A percentile compares a stretch with the other conserved stretches of the same genome.
These are phyloP conservation scores for Patella caerulea DNA, from an alignment of 2,888 invertebrate species.

Conservation along the genomic window DNA sequence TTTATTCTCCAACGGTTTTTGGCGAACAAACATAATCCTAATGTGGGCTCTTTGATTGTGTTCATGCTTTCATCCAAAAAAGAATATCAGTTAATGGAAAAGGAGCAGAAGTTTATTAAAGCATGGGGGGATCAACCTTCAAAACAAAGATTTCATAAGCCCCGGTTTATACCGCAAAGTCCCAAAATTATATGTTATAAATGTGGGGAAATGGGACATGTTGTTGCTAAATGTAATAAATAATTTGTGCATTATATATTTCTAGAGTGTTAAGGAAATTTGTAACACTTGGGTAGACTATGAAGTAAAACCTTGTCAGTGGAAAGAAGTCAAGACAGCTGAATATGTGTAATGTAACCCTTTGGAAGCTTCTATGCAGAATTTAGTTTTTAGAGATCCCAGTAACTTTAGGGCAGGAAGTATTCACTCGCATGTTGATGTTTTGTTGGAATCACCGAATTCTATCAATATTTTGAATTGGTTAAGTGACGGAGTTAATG, in stretches of 20 bases:
- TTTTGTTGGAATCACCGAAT: background rate
- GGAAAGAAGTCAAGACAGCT: background rate
- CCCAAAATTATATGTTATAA: background rate
- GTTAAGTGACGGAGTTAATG: background rate
- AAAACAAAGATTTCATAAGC: background rate
- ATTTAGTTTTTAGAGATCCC: background rate
- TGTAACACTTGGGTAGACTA: background rate
- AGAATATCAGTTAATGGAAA: background rate
- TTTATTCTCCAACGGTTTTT: background rate
- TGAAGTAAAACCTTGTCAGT: background rate
- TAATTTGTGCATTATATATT: background rate
- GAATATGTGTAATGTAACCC: background rate
- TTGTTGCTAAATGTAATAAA: background rate
- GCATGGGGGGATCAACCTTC: background rate
- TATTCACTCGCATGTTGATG: background rate
- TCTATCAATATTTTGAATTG: background rate
- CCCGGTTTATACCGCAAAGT: background rate
- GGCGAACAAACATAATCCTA: background rate
- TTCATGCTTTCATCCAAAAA: background rate
- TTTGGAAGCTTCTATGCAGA: background rate
- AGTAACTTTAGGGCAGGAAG: background rate
- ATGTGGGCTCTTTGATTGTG: background rate
- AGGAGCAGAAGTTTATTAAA: background rate
- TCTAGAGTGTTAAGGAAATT: too few species aligned
- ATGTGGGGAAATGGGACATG: background rate